Evolutionary conservation across 2,797 vertebrate species (phyloP).

Genomic region (Mustela erminea): DNA sequence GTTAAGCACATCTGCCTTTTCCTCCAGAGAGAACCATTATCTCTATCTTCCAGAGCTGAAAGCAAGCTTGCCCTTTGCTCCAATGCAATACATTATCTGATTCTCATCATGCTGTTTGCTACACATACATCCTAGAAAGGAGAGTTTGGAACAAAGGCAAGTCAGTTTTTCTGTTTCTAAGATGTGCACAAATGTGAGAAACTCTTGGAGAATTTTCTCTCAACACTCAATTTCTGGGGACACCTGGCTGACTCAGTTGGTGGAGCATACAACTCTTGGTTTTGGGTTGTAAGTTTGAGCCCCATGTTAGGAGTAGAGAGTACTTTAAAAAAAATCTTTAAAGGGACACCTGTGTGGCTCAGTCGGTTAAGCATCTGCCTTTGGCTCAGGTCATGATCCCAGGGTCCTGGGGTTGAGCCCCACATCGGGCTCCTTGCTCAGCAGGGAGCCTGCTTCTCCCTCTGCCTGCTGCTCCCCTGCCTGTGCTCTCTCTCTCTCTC

Average conservation of each 20-base stretch:
- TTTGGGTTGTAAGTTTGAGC: neutral
- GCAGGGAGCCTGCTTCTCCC: neutral
- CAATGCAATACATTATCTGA: neutral
- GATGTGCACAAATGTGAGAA: neutral
- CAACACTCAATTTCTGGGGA: neutral
- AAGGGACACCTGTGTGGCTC: neutral
- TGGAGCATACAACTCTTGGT: neutral
- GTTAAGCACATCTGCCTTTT: conserved; percentile 27
- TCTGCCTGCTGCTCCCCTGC: neutral
- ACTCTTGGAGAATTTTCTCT: neutral
- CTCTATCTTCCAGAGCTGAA: neutral
- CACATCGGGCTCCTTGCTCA: neutral
- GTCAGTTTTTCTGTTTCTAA: neutral
- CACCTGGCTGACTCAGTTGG: neutral
- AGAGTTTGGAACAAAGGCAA: neutral
- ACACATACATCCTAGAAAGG: neutral
- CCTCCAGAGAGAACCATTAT: neutral
- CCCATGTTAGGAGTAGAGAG: neutral
- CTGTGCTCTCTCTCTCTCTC: neutral
- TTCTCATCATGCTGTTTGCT: neutral
- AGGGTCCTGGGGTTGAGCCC: neutral
- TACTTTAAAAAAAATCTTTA: neutral
- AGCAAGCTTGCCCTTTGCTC: neutral
- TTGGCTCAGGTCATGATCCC: neutral
- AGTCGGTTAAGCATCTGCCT: neutral